These are phyloP conservation scores for Pecten maximus DNA, from an alignment of 2,888 invertebrate species.

Conservation along the genomic window DNA sequence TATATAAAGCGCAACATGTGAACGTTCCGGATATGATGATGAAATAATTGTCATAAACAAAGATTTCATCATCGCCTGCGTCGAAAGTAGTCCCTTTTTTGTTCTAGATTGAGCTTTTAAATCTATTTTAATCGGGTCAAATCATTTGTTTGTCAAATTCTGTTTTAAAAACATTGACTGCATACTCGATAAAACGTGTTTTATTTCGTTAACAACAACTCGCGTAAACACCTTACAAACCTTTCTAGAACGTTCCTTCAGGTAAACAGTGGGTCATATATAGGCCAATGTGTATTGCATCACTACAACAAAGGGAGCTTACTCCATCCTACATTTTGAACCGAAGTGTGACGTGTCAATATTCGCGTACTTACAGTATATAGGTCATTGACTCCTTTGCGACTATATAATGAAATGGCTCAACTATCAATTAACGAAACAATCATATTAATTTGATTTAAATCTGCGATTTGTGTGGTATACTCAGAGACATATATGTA, in stretches of 20 bases:
- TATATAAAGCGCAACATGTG: too few species aligned
- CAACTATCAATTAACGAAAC: not conserved
- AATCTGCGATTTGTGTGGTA: too few species aligned
- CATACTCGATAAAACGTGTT: not conserved
- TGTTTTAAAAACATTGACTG: not conserved
- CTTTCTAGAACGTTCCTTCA: not conserved
- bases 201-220: not conserved
- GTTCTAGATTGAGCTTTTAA: not conserved
- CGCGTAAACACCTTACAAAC: not conserved
- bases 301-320: not conserved
- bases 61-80: not conserved
- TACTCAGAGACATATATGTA: not conserved
- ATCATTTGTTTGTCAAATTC: not conserved
- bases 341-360: not conserved
- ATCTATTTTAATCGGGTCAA: not conserved
- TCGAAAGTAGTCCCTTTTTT: not conserved
- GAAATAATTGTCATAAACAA: not conserved
- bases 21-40: too few species aligned
- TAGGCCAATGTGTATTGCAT: not conserved
- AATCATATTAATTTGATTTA: not conserved
- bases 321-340: not conserved
- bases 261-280: not conserved
- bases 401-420: not conserved
- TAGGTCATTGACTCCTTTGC: not conserved
- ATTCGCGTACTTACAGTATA: not conserved